A percentile compares a stretch with the other conserved stretches of the same genome.
Conservation (phyloP, 2,113 vertebrate genomes). For the Setophaga coronata region DNA sequence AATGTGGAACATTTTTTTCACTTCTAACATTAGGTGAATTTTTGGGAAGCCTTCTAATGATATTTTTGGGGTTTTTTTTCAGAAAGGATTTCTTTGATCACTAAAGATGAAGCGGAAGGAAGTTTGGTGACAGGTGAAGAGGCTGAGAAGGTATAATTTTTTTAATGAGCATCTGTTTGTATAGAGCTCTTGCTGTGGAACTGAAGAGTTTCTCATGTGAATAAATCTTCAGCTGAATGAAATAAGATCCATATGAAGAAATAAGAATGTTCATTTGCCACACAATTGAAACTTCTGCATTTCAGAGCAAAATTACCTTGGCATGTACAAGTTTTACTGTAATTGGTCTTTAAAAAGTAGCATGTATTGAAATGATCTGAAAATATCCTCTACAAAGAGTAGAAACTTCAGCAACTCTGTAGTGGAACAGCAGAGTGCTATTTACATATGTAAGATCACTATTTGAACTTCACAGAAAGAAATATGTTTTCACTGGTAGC, state of each 20-base stretch:
- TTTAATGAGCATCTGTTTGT: not conserved
- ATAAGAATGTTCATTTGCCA: not conserved
- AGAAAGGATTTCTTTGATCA: constrained; percentile 91
- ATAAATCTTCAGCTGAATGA: not conserved
- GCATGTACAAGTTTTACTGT: not conserved
- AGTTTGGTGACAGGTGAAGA: constrained; percentile 83
- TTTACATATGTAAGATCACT: not conserved
- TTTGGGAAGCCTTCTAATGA: constrained; percentile 9
- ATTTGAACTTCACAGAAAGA: not conserved
- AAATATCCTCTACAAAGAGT: not conserved
- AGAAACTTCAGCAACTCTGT: not conserved
- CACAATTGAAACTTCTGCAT: not conserved
- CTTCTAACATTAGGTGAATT: not conserved
- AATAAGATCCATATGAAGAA: not conserved
- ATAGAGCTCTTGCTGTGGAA: not conserved
- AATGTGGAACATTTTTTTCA: not conserved
- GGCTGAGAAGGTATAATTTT: constrained; percentile 81
- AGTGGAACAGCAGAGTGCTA: not conserved
- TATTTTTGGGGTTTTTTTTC: constrained; percentile 29
- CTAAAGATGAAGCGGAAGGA: constrained; percentile 83
- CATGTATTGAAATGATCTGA: not conserved
- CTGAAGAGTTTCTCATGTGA: not conserved
- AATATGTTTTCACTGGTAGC: not conserved
- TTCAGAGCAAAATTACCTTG: not conserved
- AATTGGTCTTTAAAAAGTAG: not conserved